These are phyloP conservation scores for Zosterops hypoxanthus DNA, from an alignment of 2,113 vertebrate genomes.

Conservation along the genomic window DNA sequence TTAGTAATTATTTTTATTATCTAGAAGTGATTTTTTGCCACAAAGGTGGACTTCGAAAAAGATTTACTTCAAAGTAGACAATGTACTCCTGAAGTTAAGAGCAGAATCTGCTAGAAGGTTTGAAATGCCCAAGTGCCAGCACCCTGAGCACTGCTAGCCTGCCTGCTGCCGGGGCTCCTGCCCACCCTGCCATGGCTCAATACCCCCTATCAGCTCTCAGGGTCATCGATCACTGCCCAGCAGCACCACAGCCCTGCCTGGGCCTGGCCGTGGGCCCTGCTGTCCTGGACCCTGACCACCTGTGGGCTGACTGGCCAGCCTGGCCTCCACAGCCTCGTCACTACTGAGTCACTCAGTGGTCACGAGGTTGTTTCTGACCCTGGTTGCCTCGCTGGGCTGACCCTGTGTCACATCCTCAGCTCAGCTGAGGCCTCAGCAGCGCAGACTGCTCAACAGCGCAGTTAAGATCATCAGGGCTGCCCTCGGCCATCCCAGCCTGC, in stretches of 20 bases:
- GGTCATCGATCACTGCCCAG: neutral
- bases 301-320: neutral
- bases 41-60: neutral
- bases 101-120: neutral
- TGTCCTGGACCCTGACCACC: neutral
- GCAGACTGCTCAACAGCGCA: too few species aligned
- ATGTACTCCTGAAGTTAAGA: neutral
- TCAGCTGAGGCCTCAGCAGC: too few species aligned
- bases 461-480: too few species aligned
- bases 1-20: neutral
- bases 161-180: neutral
- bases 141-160: neutral
- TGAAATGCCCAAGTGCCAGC: neutral
- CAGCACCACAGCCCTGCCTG: fast-evolving
- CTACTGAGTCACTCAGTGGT: fast-evolving
- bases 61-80: neutral
- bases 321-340: fast-evolving
- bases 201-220: neutral
- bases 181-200: neutral
- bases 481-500: fast-evolving
- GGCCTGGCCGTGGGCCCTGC: fast-evolving
- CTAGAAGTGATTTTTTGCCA: neutral
- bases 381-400: fast-evolving
- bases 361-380: neutral
- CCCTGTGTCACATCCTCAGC: fast-evolving